These are phyloP conservation scores for Pholis gunnellus DNA, from an alignment of 2,113 vertebrate genomes.

Conservation along the genomic window DNA sequence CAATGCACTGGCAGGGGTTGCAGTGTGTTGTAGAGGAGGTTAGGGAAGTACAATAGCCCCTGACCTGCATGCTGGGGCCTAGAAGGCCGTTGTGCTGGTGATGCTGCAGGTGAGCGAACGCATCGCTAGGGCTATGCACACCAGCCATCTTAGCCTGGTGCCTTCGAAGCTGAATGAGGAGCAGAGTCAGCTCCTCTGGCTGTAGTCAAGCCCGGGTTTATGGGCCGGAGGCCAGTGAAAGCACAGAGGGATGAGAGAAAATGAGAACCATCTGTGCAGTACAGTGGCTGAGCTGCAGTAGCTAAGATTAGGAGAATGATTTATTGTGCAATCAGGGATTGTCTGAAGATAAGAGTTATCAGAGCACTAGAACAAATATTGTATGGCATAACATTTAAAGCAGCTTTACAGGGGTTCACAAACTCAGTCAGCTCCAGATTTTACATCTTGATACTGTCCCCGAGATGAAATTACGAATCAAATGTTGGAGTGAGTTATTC, in stretches of 20 bases:
- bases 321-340: background rate
- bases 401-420: background rate
- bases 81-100: constrained; percentile 91
- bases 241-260: constrained; percentile 74
- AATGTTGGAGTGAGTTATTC: background rate
- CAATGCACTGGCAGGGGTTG: constrained; percentile 65
- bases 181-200: constrained; percentile 97
- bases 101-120: constrained; percentile 92
- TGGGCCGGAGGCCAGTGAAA: constrained; percentile 84
- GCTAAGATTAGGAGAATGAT: constrained; percentile 13
- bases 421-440: constrained; percentile 11
- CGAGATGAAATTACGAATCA: background rate
- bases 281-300: constrained; percentile 36
- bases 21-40: constrained; percentile 44
- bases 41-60: constrained; percentile 78
- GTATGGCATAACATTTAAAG: background rate
- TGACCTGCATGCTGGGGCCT: constrained; percentile 93
- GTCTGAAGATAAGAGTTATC: constrained; percentile 13
- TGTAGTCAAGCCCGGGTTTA: constrained; percentile 86
- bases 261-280: constrained; percentile 68
- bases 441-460: constrained; percentile 5
- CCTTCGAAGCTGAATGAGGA: constrained; percentile 96
- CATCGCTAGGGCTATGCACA: constrained; percentile 91
- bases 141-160: constrained; percentile 97
- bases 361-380: background rate